Percentiles rank a stretch among this genome's conserved stretches.
phyloP scores from a whole-genome alignment of 2,888 invertebrate species.

The Acanthoscelides obtectus region DNA sequence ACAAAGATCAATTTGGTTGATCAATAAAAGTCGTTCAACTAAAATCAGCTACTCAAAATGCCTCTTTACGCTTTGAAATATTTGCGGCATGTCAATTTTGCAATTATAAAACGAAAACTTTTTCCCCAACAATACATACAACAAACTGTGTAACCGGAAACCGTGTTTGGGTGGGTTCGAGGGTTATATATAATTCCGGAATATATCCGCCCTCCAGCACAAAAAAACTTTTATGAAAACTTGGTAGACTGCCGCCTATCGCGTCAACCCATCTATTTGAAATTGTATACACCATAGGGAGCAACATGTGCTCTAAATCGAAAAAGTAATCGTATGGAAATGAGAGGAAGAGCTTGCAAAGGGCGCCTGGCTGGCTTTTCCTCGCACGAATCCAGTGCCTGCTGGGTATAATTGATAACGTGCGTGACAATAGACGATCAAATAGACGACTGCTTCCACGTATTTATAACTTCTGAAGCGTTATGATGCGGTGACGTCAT shows the following conservation, averaged over 20 bases:
- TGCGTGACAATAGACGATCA: neutral
- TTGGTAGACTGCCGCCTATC: neutral
- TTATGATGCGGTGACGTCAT: neutral
- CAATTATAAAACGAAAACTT: too few relatives aligned
- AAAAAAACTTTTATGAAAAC: neutral
- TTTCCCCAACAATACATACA: too few relatives aligned
- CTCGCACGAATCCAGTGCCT: neutral
- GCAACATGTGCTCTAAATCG: neutral
- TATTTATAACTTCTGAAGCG: neutral
- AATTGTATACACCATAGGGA: neutral
- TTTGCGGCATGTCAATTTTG: too few relatives aligned
- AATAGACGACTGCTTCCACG: neutral
- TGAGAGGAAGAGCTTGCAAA: neutral
- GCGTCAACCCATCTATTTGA: neutral
- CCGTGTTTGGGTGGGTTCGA: too few relatives aligned
- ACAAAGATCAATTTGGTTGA: too few relatives aligned
- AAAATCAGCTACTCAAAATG: too few relatives aligned
- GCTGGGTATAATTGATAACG: neutral
- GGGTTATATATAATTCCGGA: too few relatives aligned
- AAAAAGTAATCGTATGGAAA: neutral
- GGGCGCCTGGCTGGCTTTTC: neutral
- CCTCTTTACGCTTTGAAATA: too few relatives aligned
- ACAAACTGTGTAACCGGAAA: too few relatives aligned
- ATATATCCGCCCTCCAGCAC: neutral
- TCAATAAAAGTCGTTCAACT: too few relatives aligned